Base-by-base conservation (phyloP, 1,140 invertebrate genomes). In the Argopecten irradians region DNA sequence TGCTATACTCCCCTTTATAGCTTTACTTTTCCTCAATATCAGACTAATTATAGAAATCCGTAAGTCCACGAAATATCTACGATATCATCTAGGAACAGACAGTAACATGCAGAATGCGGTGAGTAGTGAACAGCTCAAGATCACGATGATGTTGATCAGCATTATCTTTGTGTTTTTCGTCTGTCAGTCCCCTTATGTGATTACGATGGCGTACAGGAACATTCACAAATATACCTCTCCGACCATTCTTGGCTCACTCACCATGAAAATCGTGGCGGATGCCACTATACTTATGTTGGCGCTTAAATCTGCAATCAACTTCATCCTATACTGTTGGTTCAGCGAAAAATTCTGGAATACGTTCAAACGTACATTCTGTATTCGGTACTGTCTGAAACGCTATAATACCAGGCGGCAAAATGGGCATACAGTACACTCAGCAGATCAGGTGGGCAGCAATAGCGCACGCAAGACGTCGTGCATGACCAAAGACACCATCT, bases 341-440 rank as follows among this genome's bases (percentile, higher is more conserved):
- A 97, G 97, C 90, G 97, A 97, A 94, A 97, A 97, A 92, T 98
- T 97, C 95, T 96, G 97, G 87, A 96, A 96, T 88, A 98, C 97
- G 13, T 97, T 98, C 91, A 96, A 97, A 88, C 94, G 96, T 55
- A 96, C 97, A 7, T 97, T 97, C 93, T 97, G 96, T 84, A 86
- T 91, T 39, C 36, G 88, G 22, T 83, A 89, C 71, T 94, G 93
- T 87, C 28, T 90, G 0, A 88, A 90, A 84, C 85, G 89, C 46
- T 34, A 90, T 33, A 43, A 85, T 34, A 82, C 46, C 0, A 87
- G 83, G 19, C 91, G 91, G 16, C 88, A 90, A 28, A 89, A 89
- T 82, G 71, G 83, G 9, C 86, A 87, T 32, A 90, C 89, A 2
- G 89, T 91, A 0, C 89, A 90, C 22, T 90, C 89, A 0, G 89